Base-by-base conservation (phyloP, 1,140 invertebrate species). In the Drosophila ficusphila region DNA sequence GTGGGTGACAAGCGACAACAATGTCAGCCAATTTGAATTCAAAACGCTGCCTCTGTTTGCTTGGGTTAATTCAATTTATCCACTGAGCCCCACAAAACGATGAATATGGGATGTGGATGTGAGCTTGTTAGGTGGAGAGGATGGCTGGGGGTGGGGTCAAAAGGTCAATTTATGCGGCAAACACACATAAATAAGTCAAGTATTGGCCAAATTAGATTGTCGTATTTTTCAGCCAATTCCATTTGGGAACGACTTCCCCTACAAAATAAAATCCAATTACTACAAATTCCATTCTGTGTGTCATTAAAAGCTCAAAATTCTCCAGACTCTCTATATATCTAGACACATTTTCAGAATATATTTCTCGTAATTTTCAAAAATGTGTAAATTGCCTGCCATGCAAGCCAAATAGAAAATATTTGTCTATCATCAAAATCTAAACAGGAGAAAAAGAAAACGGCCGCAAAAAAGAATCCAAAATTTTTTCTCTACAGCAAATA, bases 31-130 rank as follows among this genome's bases (percentile, higher is more conserved):
- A 74, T 73, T 73, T 62, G 33, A 71, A 72, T 72, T 73, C 68
- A 73, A 62, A 72, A 52, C 69, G 33, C 27, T 71, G 54, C 27
- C 36, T 49, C 19, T 83, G 76, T 75, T 75, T 86, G 71, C 64
- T 64, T 81, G 79, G 82, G 51, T 77, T 88, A 82, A 86, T 88
- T 86, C 76, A 88, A 86, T 86, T 88, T 82, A 86, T 49, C 72
- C 42, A 44, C 54, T 29, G 25, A 52, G 34, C 44, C 31, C 64
- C 33, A 69, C 65, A 69, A 69, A 69, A 69, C 65, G 64, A 72
- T 72, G 68, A 70, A 72, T 48, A 42, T 67, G 64, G 18, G 56
- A 61, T 46, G 39, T 64, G n/a, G n/a, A 23, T 25, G 39, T 64
- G 29, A 61, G 60, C 60, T 64, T 46, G 60, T 64, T 64, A 68